Base-by-base conservation (phyloP, 2,888 invertebrate species). In the Drosophila conformis region DNA sequence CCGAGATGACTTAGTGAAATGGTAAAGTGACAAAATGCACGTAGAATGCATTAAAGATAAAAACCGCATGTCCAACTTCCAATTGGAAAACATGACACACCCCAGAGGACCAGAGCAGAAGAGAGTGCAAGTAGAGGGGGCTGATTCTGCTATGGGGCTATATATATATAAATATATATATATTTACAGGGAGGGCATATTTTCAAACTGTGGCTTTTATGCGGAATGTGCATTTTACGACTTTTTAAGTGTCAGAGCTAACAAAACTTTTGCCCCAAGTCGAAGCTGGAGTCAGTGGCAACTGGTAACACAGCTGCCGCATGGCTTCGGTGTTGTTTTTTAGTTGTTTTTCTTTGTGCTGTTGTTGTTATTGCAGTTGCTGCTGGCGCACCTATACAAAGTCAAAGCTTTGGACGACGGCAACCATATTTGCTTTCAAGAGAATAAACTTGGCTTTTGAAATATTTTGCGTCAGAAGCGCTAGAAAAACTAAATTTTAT, bases 141-240 rank as follows among this genome's bases (percentile, higher is more conserved):
- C 38, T 6, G 38, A 7, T 54, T n/a, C 27, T 42, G 33, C 21
- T 38, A 25, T 53, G 10, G 18, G 21, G 38, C 62, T 60, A 25
- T 63, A 60, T 74, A 70, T 29, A 27, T 62, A 63, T 74, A 70
- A n/a, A 29, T 25, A 15, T 3, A 21, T 62, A 63, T 74, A 70
- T 31, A n/a, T 35, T 54, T 70, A 67, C 73, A 76, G 73, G 61
- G 76, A 75, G 77, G 75, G 70, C 80, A 80, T 87, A 83, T 85
- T 85, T 84, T 74, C 73, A 74, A 78, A 80, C 83, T 86, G 81
- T 75, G 83, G 76, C 75, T 80, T 83, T 83, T 77, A 68, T 83
- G 82, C 73, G 84, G 76, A 82, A 84, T 89, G 82, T 89, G 86
- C 87, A 89, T 86, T 86, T 86, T 86, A 86, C 78, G 89, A 82